A percentile compares a stretch with the other conserved stretches of the same genome.
These are phyloP conservation scores for Tetrapedia diversipes DNA, from an alignment of 2,888 invertebrate species.

Conservation along the genomic window DNA sequence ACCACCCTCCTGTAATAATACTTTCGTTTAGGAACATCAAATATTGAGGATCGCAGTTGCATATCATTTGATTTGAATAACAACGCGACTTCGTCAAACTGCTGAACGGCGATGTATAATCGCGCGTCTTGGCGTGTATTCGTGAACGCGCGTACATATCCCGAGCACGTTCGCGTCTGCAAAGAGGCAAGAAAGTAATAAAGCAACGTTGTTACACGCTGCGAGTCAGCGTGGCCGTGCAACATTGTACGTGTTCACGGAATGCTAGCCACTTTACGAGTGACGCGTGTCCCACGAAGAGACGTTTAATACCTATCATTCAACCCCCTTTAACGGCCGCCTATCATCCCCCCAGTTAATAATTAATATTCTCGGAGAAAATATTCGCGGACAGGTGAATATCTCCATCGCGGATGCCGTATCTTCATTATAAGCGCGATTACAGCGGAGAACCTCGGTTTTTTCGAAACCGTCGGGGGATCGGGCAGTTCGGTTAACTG, in stretches of 20 bases:
- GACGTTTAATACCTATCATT: constrained; percentile 18
- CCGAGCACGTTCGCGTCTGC: neutral
- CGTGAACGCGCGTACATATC: neutral
- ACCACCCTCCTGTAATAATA: too few species aligned
- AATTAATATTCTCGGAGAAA: constrained; percentile 13
- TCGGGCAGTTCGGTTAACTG: too few species aligned
- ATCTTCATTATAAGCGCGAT: too few species aligned
- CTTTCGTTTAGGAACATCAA: too few species aligned
- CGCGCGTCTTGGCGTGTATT: neutral
- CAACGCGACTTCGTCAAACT: too few species aligned
- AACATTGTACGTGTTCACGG: constrained; percentile 12
- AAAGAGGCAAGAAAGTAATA: constrained; percentile 38
- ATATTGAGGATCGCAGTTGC: too few species aligned
- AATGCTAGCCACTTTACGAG: constrained; percentile 1
- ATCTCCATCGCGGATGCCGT: neutral
- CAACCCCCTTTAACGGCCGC: neutral
- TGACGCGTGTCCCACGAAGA: constrained; percentile 15
- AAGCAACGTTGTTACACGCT: constrained; percentile 32
- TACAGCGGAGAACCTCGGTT: too few species aligned
- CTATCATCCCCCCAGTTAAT: neutral
- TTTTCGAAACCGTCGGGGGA: too few species aligned
- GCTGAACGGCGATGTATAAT: too few species aligned
- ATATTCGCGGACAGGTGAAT: neutral
- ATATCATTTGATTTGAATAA: too few species aligned
- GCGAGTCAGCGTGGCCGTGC: constrained; percentile 28